Evolutionary conservation across 2,797 vertebrate species (phyloP).

Genomic region (Catharus ustulatus): DNA sequence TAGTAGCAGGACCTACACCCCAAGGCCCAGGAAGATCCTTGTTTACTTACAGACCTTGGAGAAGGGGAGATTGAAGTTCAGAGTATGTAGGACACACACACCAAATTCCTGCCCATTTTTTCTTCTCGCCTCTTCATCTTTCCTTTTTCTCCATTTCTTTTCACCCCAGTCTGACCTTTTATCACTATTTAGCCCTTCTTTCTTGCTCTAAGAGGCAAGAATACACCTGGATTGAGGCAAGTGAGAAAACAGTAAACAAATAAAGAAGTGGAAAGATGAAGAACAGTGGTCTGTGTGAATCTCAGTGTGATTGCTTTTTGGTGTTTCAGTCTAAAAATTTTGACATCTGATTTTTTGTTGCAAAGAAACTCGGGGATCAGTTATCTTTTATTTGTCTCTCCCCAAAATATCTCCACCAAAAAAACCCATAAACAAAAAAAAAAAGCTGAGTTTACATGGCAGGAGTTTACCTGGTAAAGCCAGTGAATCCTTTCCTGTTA

Average conservation of each 20-base stretch:
- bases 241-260: not conserved
- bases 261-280: not conserved
- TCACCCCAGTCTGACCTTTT: not conserved
- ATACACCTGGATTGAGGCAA: not conserved
- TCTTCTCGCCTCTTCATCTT: not conserved
- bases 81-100: not conserved
- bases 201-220: not conserved
- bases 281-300: not conserved
- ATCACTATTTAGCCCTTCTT: not conserved
- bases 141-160: not conserved
- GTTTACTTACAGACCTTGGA: rapidly evolving
- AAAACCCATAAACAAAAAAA: not conserved
- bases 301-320: not conserved
- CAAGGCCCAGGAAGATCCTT: not conserved
- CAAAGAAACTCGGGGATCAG: not conserved
- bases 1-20: not conserved
- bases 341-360: not conserved
- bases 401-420: rapidly evolving
- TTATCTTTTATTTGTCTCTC: not conserved
- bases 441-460: not conserved
- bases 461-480: not conserved
- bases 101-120: not conserved
- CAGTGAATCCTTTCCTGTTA: not conserved
- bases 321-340: not conserved
- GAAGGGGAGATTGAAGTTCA: not conserved